These are phyloP conservation scores for Ernsta delagoae DNA, from an alignment of 2,888 invertebrate species.

Conservation along the genomic window DNA sequence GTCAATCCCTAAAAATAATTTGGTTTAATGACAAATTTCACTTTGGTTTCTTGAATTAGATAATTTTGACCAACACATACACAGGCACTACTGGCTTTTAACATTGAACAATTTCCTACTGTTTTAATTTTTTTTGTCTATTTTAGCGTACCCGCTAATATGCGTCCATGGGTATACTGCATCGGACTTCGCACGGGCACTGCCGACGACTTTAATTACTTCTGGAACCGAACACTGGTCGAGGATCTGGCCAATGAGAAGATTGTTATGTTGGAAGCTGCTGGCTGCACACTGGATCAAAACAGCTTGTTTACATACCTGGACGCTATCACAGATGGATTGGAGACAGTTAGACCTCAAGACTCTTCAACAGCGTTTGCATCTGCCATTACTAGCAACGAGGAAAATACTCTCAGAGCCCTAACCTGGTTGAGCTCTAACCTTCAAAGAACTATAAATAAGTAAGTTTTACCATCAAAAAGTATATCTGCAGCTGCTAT, in stretches of 20 bases:
- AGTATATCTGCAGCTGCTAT: too few relatives aligned
- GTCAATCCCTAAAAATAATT: too few relatives aligned
- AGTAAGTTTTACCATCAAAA: slow-evolving; percentile 12
- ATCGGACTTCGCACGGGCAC: slow-evolving; percentile 87
- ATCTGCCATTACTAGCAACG: slow-evolving; percentile 82
- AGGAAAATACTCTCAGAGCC: slow-evolving; percentile 81
- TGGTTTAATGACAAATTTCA: too few relatives aligned
- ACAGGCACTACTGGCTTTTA: too few relatives aligned
- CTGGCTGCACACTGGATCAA: slow-evolving; percentile 87
- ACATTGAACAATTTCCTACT: background rate
- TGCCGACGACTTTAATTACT: slow-evolving; percentile 86
- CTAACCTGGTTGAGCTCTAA: slow-evolving; percentile 77
- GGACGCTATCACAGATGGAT: slow-evolving; percentile 55
- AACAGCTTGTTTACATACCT: slow-evolving; percentile 60
- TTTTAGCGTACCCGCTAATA: slow-evolving; percentile 66
- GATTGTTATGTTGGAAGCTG: slow-evolving; percentile 85
- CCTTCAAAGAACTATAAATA: slow-evolving; percentile 13
- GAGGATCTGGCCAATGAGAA: slow-evolving; percentile 88
- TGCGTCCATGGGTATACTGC: slow-evolving; percentile 91
- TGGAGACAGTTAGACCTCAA: slow-evolving; percentile 67
- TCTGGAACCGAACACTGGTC: slow-evolving; percentile 86
- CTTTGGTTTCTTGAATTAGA: too few relatives aligned
- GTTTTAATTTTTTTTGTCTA: background rate
- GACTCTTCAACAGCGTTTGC: slow-evolving; percentile 69
- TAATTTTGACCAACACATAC: too few relatives aligned